Conservation (phyloP, 2,888 invertebrate species). For the Sylvicola fuscatus region DNA sequence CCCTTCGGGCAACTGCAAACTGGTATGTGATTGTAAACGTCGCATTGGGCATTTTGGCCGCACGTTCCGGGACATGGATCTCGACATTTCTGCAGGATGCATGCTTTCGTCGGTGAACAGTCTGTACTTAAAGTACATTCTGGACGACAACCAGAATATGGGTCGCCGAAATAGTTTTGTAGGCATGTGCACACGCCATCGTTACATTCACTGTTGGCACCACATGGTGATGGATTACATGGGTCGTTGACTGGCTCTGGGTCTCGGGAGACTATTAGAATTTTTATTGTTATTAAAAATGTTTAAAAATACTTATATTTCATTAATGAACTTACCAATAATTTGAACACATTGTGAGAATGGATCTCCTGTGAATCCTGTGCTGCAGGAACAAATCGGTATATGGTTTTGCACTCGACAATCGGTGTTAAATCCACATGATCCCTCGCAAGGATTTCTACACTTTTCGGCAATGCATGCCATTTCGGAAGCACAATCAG, state of each 20-base stretch:
- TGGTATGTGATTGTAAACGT: slow-evolving; percentile 53
- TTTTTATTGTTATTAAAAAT: background rate
- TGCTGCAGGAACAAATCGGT: slow-evolving; percentile 47
- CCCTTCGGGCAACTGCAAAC: slow-evolving; percentile 50
- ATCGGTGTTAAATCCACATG: slow-evolving; percentile 44
- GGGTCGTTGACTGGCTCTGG: slow-evolving; percentile 26
- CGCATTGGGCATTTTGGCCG: slow-evolving; percentile 49
- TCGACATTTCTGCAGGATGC: slow-evolving; percentile 45
- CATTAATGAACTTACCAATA: too few relatives aligned
- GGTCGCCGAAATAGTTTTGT: slow-evolving; percentile 54
- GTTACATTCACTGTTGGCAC: slow-evolving; percentile 49
- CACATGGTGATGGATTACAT: slow-evolving; percentile 57
- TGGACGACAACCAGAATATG: slow-evolving; percentile 53
- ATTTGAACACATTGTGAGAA: slow-evolving; percentile 43
- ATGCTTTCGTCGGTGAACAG: slow-evolving; percentile 44
- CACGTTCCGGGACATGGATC: slow-evolving; percentile 61
- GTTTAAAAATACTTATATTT: too few relatives aligned
- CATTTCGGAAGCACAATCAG: slow-evolving; percentile 41
- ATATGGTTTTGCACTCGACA: slow-evolving; percentile 52
- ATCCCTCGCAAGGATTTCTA: slow-evolving; percentile 49
- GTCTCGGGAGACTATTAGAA: slow-evolving; percentile 9
- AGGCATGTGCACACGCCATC: slow-evolving; percentile 42
- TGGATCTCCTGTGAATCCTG: slow-evolving; percentile 42
- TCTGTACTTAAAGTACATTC: slow-evolving; percentile 56
- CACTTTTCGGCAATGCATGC: slow-evolving; percentile 52